Evolutionary conservation across 2,797 vertebrate species (phyloP).

Genomic region (Lepus oiostolus): DNA sequence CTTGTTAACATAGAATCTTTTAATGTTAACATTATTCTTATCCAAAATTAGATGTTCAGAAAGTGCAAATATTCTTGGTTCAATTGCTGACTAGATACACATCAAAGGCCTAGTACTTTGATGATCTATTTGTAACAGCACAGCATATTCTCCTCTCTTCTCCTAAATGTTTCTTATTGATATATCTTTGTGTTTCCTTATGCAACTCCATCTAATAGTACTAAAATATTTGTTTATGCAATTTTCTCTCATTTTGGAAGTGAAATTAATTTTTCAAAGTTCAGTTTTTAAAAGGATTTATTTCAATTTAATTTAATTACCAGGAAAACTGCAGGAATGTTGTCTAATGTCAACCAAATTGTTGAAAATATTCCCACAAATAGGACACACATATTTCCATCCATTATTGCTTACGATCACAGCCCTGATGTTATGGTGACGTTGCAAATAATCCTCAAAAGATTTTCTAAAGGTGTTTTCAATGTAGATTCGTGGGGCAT

Average conservation of each 20-base stretch:
- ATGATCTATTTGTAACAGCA: not conserved
- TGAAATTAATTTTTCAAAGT: conserved; percentile 3
- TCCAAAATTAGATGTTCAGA: not conserved
- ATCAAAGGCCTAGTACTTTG: not conserved
- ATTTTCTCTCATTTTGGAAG: not conserved
- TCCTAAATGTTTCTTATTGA: not conserved
- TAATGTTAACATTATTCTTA: not conserved
- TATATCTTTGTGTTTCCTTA: not conserved
- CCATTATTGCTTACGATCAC: not conserved
- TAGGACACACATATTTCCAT: conserved; percentile 51
- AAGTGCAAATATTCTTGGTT: not conserved
- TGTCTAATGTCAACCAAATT: conserved; percentile 18
- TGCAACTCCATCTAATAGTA: not conserved
- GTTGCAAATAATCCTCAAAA: not conserved
- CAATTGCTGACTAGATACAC: not conserved
- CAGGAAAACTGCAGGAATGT: not conserved
- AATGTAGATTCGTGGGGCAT: not conserved
- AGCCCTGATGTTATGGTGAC: not conserved
- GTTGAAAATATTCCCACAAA: conserved; percentile 20
- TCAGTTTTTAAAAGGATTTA: not conserved
- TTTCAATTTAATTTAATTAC: not conserved
- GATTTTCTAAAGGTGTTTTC: not conserved
- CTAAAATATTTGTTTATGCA: not conserved
- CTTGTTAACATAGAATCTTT: not conserved
- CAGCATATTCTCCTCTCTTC: not conserved